These are phyloP conservation scores for Myotis planiceps DNA, from an alignment of 2,797 vertebrate species.

Conservation along the genomic window DNA sequence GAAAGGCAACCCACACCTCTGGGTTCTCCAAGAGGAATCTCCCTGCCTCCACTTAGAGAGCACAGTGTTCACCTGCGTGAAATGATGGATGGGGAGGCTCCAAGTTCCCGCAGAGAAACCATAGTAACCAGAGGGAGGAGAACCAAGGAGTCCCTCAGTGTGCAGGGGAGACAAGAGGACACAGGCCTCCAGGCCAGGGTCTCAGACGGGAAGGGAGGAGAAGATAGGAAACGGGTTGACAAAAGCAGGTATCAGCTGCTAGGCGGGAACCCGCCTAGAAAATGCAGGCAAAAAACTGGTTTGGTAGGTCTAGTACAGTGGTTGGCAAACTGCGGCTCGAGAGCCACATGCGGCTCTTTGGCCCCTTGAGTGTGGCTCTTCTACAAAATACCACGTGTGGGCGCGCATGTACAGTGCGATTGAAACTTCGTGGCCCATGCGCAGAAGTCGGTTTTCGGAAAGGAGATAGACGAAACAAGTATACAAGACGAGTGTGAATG, in stretches of 20 bases:
- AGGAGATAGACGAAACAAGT: no score
- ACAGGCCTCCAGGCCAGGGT: not conserved
- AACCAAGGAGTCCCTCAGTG: not conserved
- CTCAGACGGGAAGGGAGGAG: not conserved
- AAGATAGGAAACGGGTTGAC: not conserved
- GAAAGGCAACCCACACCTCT: not conserved
- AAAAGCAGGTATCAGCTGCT: not conserved
- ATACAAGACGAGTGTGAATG: no score
- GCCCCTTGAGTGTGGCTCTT: no score
- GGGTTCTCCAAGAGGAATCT: not conserved
- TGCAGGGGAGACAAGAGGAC: not conserved
- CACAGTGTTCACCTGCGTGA: not conserved
- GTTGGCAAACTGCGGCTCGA: no score
- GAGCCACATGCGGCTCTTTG: no score
- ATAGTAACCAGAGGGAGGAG: no score
- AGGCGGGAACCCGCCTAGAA: not conserved
- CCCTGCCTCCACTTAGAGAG: not conserved
- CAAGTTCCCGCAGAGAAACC: not conserved
- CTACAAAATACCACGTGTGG: no score
- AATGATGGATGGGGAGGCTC: not conserved
- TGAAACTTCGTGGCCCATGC: no score
- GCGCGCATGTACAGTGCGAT: no score
- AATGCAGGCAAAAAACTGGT: not conserved
- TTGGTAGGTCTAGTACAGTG: not conserved
- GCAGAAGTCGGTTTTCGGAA: no score